Base-by-base conservation (phyloP, 2,888 invertebrate species). In the Nebria brevicollis region DNA sequence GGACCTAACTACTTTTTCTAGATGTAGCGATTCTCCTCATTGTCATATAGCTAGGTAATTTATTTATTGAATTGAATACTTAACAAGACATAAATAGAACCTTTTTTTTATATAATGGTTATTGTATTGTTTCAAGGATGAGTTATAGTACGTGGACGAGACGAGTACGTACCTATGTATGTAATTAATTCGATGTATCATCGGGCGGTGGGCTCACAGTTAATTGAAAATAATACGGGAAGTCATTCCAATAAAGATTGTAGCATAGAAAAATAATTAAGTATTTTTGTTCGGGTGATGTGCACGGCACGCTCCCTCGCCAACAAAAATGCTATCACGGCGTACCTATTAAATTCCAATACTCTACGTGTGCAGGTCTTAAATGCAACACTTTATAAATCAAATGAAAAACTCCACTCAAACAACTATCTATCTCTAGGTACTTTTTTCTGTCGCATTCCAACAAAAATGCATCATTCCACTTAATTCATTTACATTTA, bases 151-250 rank as follows among this genome's bases (percentile, higher is more conserved):
- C 54, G 54, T 13, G 13, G 7, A 54, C 4, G 54, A 54, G 13
- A 54, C 8, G 2, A 13, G 54, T 13, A 20, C 20, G 20, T 20
- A 20, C 20, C 20, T 20, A 20, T 20, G 20, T 20, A 13, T 54
- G 54, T 54, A 54, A 54, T 54, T 54, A 54, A 54, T 54, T 54
- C 54, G 54, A 54, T 54, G 54, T 54, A 54, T 54, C 54, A 54
- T 54, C 54, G 54, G 4, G 2, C 54, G 54, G 54, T 8, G 54
- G 54, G 54, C 54, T 54, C 13, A 54, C 34, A 34, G 54, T 54
- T 54, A 54, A 54, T 54, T 54, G 54, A 54, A 54, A 54, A 54
- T 54, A 54, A 54, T 54, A 54, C 54, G 54, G 54, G 54, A 54
- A 54, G 54, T 54, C 54, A 54, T 54, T 54, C 13, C 54, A 7